Base-by-base conservation (phyloP, 2,888 invertebrate species). In the Drosophila robusta region DNA sequence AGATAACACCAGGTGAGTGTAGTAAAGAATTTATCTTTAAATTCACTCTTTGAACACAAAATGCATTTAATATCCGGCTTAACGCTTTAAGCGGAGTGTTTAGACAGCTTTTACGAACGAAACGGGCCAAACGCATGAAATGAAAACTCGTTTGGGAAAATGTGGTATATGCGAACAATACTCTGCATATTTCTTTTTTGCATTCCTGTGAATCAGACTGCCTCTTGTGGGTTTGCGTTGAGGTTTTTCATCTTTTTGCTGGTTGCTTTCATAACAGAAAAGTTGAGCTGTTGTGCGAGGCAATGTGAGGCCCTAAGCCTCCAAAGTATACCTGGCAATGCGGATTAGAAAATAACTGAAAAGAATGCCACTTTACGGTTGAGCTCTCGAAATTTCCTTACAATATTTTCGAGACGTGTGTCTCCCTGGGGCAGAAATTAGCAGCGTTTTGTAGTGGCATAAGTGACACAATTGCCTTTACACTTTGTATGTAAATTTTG, bases 371-470 rank as follows among this genome's bases (percentile, higher is more conserved):
- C 75, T 75, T 60, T 11, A 42, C n/a, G 70, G 32, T 36, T 47
- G 29, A 52, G 65, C 60, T 50, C 65, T 67, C 26, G 47, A 36
- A 51, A 75, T 70, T 61, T 45, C 46, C 67, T 39, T 56, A 41
- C 49, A 42, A 56, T 36, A 44, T 56, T 47, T 36, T 9, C 29
- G 62, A 61, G 77, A 45, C 29, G 49, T 50, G 32, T 52, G 46
- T 11, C 34, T 0, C 67, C 76, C 72, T 72, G 63, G 69, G 72
- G 67, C 61, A 51, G 67, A 80, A 82, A 88, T 83, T 88, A 83
- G 82, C 66, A 60, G 61, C 66, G 61, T 77, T 86, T 86, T 86
- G 62, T 74, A 82, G 86, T 72, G 69, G 67, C 51, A 42, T 64
- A 76, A 76, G 77, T 72, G 75, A 52, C 55, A 69, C 73, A 79